phyloP scores from a whole-genome alignment of 2,797 vertebrate species.

The Sus cebifrons region DNA sequence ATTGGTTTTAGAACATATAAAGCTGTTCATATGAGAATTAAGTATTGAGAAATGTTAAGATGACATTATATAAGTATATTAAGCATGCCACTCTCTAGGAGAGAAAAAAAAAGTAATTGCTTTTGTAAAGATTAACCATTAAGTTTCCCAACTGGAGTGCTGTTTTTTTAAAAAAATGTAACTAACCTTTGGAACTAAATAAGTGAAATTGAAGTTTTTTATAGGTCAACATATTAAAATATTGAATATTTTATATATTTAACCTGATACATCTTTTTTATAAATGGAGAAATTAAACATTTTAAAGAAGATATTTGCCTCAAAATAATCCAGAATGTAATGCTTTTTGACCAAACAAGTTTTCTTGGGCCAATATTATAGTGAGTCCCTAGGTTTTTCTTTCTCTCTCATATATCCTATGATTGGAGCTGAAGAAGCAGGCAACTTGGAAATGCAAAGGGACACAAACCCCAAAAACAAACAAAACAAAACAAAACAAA shows the following conservation, averaged over 20 bases:
- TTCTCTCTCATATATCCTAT: neutral
- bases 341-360: neutral
- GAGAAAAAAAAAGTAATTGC: neutral
- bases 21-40: neutral
- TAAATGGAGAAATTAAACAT: neutral
- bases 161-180: neutral
- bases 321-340: neutral
- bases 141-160: neutral
- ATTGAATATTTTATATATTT: neutral
- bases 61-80: conserved; percentile 1
- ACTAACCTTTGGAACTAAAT: neutral
- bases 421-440: neutral
- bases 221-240: neutral
- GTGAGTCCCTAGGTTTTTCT: neutral
- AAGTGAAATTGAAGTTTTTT: conserved; percentile 13
- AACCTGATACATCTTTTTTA: neutral
- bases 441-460: neutral
- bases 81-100: neutral
- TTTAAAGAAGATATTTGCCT: neutral
- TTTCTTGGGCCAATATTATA: neutral
- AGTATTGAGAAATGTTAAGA: conserved; percentile 30
- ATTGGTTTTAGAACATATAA: neutral
- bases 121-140: neutral
- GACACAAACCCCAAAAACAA: no score
- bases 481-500: no score